Evolutionary conservation across 2,113 vertebrate genomes (phyloP).

Genomic region (Cephalopterus ornatus): DNA sequence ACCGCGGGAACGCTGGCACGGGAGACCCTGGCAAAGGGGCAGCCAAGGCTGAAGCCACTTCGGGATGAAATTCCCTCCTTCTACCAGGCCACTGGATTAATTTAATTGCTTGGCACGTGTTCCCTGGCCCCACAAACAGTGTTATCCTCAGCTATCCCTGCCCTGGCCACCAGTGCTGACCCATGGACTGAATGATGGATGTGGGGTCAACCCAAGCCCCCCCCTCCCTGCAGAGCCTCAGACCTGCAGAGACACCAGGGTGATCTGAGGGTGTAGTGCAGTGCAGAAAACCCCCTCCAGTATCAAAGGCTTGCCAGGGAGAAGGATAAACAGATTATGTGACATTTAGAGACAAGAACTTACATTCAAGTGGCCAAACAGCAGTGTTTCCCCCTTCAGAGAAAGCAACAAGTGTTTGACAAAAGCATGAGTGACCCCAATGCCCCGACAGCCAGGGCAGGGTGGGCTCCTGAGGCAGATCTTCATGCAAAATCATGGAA

Average conservation of each 20-base stretch:
- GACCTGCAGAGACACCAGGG: background rate
- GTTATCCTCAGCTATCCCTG: background rate
- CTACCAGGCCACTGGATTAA: background rate
- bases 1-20: background rate
- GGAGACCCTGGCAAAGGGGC: background rate
- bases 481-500: background rate
- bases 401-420: no score
- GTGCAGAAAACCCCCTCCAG: background rate
- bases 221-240: background rate
- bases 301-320: background rate
- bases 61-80: background rate
- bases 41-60: background rate
- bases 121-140: background rate
- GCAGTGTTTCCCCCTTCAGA: accelerated
- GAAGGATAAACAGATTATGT: accelerated
- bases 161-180: accelerated
- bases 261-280: background rate
- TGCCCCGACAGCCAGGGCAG: background rate
- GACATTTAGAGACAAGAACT: no score
- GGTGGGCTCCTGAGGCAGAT: accelerated
- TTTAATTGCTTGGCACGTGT: accelerated
- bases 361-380: background rate
- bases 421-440: accelerated
- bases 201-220: background rate
- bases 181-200: accelerated